These are phyloP conservation scores for Drosophila neonasuta DNA, from an alignment of 2,888 invertebrate genomes.

Conservation along the genomic window DNA sequence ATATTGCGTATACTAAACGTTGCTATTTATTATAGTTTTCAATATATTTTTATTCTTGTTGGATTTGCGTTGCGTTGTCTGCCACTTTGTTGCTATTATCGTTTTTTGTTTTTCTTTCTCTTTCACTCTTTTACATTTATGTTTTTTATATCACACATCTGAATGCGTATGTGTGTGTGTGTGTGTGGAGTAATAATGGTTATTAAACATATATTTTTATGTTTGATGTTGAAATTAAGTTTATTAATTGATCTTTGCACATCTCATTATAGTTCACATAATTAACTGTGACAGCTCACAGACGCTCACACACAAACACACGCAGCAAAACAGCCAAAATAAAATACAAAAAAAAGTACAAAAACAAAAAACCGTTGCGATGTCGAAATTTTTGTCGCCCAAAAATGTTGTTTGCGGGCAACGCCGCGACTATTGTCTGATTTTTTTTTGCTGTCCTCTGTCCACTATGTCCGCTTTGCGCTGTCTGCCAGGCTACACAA, in stretches of 20 bases:
- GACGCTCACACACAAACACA: slow-evolving; percentile 1
- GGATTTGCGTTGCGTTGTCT: slow-evolving; percentile 19
- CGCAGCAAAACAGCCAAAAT: slow-evolving; percentile 11
- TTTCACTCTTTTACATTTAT: slow-evolving; percentile 19
- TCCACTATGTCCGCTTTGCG: slow-evolving; percentile 9
- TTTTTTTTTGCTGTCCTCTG: slow-evolving; percentile 21
- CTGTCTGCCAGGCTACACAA: slow-evolving; percentile 15
- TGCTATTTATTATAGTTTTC: neutral
- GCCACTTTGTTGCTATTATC: neutral
- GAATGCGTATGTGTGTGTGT: slow-evolving; percentile 7
- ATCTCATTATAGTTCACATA: slow-evolving; percentile 1
- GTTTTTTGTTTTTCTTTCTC: neutral
- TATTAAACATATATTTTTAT: slow-evolving; percentile 28
- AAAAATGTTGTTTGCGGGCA: slow-evolving; percentile 44
- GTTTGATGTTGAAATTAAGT: neutral
- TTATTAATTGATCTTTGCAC: slow-evolving; percentile 10
- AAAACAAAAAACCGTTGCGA: slow-evolving; percentile 27
- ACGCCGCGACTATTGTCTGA: slow-evolving; percentile 56
- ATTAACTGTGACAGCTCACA: slow-evolving; percentile 12
- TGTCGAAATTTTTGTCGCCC: slow-evolving; percentile 55
- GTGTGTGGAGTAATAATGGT: slow-evolving; percentile 9
- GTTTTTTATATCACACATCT: slow-evolving; percentile 10
- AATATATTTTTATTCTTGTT: neutral
- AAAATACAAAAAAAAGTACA: slow-evolving; percentile 21
- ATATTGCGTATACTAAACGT: neutral